These are phyloP conservation scores for Elaphurus davidianus DNA, from an alignment of 2,113 vertebrate species.

Conservation along the genomic window DNA sequence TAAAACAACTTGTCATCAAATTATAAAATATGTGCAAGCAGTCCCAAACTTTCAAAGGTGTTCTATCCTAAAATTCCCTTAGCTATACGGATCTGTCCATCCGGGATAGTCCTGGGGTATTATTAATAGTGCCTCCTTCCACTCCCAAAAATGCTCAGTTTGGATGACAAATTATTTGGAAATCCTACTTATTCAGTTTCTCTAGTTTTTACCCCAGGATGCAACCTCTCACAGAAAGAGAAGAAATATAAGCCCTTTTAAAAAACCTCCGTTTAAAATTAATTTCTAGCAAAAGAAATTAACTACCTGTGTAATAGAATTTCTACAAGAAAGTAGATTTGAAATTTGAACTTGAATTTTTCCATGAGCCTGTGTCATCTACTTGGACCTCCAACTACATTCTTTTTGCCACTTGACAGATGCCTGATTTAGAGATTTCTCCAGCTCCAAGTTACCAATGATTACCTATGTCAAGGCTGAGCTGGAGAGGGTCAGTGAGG, in stretches of 20 bases:
- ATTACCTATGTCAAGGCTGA: not conserved
- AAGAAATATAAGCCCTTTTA: not conserved
- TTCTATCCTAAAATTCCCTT: not conserved
- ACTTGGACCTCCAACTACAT: not conserved
- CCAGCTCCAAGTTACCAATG: not conserved
- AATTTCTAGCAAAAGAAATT: slow-evolving; percentile 15
- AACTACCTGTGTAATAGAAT: not conserved
- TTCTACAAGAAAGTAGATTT: not conserved
- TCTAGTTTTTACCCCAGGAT: not conserved
- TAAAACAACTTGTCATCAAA: slow-evolving; percentile 6
- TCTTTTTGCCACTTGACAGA: not conserved
- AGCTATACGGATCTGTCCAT: not conserved
- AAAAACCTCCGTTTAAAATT: slow-evolving; percentile 7
- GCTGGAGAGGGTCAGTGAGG: not conserved
- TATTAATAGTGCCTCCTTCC: not conserved
- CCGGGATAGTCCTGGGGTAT: not conserved
- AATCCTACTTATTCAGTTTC: not conserved
- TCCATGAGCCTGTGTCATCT: not conserved
- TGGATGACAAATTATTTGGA: not conserved
- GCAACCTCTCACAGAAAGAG: not conserved
- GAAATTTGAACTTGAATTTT: not conserved
- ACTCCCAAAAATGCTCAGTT: not conserved
- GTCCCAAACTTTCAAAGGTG: not conserved
- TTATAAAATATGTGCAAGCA: not conserved
- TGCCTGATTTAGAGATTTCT: not conserved